Conservation (phyloP, 2,113 vertebrate species). For the Corvus cornix region DNA sequence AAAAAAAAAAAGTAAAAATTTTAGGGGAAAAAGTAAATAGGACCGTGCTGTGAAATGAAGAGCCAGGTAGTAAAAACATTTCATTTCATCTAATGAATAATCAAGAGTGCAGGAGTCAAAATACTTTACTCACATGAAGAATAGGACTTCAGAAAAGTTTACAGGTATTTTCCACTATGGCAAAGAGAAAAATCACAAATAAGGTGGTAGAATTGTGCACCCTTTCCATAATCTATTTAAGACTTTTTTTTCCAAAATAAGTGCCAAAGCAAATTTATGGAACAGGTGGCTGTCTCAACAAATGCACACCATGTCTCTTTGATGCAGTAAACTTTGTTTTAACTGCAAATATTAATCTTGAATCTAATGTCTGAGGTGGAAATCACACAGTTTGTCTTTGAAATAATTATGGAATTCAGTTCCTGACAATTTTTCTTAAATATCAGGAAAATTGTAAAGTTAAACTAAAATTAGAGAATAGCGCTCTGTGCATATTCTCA, state of each 20-base stretch:
- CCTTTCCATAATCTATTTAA: background rate
- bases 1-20: background rate
- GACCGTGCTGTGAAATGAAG: background rate
- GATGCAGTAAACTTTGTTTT: background rate
- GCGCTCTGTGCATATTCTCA: background rate
- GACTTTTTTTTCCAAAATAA: background rate
- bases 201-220: fast-evolving
- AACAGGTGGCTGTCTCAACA: background rate
- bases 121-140: background rate
- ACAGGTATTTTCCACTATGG: background rate
- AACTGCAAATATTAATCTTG: background rate
- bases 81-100: background rate
- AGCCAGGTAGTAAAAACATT: background rate
- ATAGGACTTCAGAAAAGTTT: background rate
- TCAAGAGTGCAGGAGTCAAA: background rate
- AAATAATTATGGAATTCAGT: background rate
- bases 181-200: background rate
- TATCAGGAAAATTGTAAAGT: background rate
- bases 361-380: background rate
- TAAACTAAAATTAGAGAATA: background rate
- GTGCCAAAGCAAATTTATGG: background rate
- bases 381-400: background rate
- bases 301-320: background rate
- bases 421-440: background rate
- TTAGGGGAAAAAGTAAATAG: background rate